Percentiles rank a stretch among this genome's conserved stretches.
Conservation (phyloP, 2,797 vertebrate species). For the Trachops cirrhosus region DNA sequence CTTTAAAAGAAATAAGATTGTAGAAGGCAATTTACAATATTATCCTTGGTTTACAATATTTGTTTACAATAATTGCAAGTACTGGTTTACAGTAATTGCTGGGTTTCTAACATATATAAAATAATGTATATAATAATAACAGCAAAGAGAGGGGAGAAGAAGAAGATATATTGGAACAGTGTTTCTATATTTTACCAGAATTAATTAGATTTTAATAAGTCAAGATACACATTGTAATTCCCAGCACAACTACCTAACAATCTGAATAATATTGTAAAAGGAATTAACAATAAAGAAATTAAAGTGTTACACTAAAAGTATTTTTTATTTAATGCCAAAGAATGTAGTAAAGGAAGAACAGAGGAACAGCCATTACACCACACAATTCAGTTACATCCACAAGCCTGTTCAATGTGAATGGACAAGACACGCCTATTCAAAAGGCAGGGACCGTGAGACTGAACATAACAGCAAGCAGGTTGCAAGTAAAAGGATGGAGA, state of each 20-base stretch:
- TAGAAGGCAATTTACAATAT: background rate
- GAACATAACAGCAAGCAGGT: background rate
- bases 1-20: background rate
- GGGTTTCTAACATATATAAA: background rate
- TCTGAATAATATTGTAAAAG: constrained; percentile 20
- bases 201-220: constrained; percentile 21
- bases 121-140: constrained; percentile 11
- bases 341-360: background rate
- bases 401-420: background rate
- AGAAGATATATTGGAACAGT: background rate
- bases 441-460: background rate
- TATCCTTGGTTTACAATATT: background rate
- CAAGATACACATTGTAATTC: background rate
- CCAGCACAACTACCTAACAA: background rate
- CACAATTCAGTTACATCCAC: background rate
- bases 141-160: background rate
- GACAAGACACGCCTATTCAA: background rate
- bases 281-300: background rate
- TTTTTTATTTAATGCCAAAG: background rate
- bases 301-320: background rate
- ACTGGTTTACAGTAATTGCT: background rate
- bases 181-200: constrained; percentile 15
- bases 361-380: background rate
- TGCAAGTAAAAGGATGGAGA: too few species aligned
- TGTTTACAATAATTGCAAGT: too few species aligned